Evolutionary conservation across 2,888 invertebrate genomes (phyloP).

Genomic region (Stenichneumon culpator): DNA sequence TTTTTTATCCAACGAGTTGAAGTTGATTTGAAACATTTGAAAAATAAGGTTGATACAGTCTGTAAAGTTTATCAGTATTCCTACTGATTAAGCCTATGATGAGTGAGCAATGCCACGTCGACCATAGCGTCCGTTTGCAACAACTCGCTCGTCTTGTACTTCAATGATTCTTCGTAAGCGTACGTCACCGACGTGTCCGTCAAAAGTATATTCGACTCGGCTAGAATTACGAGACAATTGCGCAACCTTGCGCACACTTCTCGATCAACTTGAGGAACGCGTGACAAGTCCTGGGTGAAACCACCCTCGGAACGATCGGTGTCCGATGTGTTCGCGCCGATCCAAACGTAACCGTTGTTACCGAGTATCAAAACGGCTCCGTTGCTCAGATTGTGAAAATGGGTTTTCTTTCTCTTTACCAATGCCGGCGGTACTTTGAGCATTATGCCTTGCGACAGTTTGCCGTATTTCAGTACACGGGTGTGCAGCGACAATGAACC

Average conservation of each 20-base stretch:
- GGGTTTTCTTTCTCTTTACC: conserved; percentile 96
- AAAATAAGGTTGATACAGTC: not conserved
- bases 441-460: conserved; percentile 95
- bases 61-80: not conserved
- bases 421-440: conserved; percentile 96
- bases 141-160: conserved; percentile 92
- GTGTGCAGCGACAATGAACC: conserved; percentile 97
- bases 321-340: conserved; percentile 90
- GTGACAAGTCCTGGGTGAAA: conserved; percentile 90
- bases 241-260: conserved; percentile 95
- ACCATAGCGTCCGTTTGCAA: conserved; percentile 94
- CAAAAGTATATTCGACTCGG: conserved; percentile 95
- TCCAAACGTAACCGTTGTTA: conserved; percentile 98
- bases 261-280: conserved; percentile 90
- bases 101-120: conserved; percentile 93
- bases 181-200: conserved; percentile 97
- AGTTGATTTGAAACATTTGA: not conserved
- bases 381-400: conserved; percentile 97
- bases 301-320: conserved; percentile 90
- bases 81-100: conserved; percentile 88
- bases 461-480: conserved; percentile 98
- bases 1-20: not conserved
- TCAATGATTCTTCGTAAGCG: conserved; percentile 95
- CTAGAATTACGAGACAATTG: conserved; percentile 95
- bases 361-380: conserved; percentile 97